Evolutionary conservation across 2,113 vertebrate genomes (phyloP), one percentile per base, ranked within the genome.

Genomic region (Protomyctophum bolini): DNA sequence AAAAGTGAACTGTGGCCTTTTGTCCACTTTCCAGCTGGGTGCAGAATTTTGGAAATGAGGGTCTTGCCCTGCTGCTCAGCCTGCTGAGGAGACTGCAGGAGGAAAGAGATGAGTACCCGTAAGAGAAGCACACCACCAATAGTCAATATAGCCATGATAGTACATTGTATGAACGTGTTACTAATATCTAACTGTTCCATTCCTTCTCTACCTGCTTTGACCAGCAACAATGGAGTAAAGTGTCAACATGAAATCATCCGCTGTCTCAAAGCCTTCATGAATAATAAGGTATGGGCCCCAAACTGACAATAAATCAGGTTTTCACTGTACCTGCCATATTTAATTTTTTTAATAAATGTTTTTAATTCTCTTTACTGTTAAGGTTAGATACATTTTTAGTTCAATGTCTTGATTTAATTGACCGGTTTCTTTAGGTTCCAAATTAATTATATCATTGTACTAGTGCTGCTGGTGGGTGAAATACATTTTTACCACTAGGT

Each of bases 241-340:
- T 94, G 94, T 86, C 93, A 96, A 72, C 93, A 95, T 58, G 96
- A 97, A 84, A 94, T 96, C 73, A 96, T 96, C 81, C 91, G 94
- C 55, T 97, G 95, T 85, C 91, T 97, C 29, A 97, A 97, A 89
- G 94, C 95, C 58, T 97, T 96, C 72, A 97, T 97, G 96, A 97
- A 97, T 83, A 96, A 96, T 87, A 96, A 94, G 93, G 96, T 96
- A 69, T 91, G 87, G 56, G 6, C 9, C 33, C 21, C 55, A 9
- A 0, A 8, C 0, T 41, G 0, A 1, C 33, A 41, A 41, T 4
- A 4, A 6, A 41, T 4, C 3, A 41, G 33, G 33, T 41, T 58
- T 54, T 62, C 2, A 48, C 15, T 12, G 15, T 28, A 58, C 47
- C n/a, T 52, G 64, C 52, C 60, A 6, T 21, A 58, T 50, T 8